Evolutionary conservation across 2,797 vertebrate species (phyloP), one percentile per base, ranked within the genome.

Genomic region (Austrolebias charrua): DNA sequence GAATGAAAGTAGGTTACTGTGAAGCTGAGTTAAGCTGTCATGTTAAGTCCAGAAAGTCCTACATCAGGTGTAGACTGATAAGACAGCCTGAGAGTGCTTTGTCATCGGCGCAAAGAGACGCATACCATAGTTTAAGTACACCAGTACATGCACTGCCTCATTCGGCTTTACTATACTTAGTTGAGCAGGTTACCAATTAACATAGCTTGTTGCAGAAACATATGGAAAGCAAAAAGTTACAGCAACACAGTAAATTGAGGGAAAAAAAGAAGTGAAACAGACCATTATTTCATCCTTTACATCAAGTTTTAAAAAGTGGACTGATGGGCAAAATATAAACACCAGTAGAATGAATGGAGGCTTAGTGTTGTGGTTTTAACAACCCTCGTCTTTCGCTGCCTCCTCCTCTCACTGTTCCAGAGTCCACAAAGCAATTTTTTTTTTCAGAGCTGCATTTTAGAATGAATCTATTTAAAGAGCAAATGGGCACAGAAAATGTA

Each of bases 381-480:
- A 73, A 47, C 40, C 79, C 76, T 67, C 66, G 64, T 63, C 78
- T 48, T 76, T 68, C 50, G 31, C 14, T 2, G 63, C 78, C 61
- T 70, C 67, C 60, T 79, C 76, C 63, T 81, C 76, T 82, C 71
- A 54, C 76, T 79, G 82, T 83, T 77, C 79, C 75, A 73, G 14
- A 59, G 64, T 80, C 85, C 83, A 92, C 90, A 92, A 90, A 91
- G 85, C 62, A 79, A 79, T 88, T 88, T 90, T 80, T 87, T 80
- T 87, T 86, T 82, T 77, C 78, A 69, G 81, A 53, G 88, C 82
- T 78, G 81, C 82, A 70, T 86, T 89, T 89, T 42, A 70, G 84
- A 86, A 88, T 87, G 88, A 88, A 88, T 88, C 85, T 91, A 92
- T 92, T 92, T 92, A 92, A 93, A 92, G 90, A 80, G 82, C 78